Percentiles rank a stretch among this genome's conserved stretches.
Conservation (phyloP, 2,113 vertebrate species). For the Boulengeromyrus knoepffleri region DNA sequence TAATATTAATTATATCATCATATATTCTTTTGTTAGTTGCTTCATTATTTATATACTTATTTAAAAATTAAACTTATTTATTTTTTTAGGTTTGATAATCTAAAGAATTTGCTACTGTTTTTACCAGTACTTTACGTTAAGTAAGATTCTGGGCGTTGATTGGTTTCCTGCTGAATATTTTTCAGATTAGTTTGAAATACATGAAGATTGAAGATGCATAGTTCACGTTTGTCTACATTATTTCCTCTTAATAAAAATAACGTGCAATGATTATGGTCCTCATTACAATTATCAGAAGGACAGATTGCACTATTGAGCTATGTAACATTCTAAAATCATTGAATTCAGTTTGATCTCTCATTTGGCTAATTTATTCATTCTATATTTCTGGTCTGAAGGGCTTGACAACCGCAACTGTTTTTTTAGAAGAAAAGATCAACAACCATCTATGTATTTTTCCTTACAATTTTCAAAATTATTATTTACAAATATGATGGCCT, state of each 20-base stretch:
- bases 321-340: not conserved
- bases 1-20: not conserved
- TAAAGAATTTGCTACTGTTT: not conserved
- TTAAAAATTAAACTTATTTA: not conserved
- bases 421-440: not conserved
- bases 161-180: not conserved
- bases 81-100: not conserved
- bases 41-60: not conserved
- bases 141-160: not conserved
- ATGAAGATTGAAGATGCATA: slow-evolving; percentile 62
- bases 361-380: not conserved
- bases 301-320: not conserved
- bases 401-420: not conserved
- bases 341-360: not conserved
- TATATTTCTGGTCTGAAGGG: not conserved
- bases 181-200: slow-evolving; percentile 33
- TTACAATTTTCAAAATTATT: not conserved
- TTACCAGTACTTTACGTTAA: not conserved
- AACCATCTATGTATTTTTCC: not conserved
- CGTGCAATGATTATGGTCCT: not conserved
- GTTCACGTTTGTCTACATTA: slow-evolving; percentile 47
- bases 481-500: slow-evolving; percentile 12
- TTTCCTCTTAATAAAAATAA: not conserved
- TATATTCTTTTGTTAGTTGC: not conserved
- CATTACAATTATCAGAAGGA: not conserved